Evolutionary conservation across 1,140 invertebrate species (phyloP).

Genomic region (Drosophila equinoxialis): DNA sequence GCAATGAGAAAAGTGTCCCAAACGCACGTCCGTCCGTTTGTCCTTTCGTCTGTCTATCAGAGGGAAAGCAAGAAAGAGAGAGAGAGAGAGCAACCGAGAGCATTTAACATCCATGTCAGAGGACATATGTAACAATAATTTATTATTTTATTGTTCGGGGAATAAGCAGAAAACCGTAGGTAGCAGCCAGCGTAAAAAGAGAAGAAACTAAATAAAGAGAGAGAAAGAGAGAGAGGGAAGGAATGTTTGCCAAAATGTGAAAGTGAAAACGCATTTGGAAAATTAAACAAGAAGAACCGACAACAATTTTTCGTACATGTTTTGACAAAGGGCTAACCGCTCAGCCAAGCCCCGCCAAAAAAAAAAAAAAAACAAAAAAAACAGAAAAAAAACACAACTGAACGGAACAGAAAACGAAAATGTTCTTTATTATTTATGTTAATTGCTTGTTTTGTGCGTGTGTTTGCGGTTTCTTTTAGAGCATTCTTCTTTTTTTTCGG

Average conservation of each 20-base stretch:
- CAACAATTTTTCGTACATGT: constrained; percentile 50
- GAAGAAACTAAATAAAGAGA: not conserved
- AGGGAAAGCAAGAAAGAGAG: not conserved
- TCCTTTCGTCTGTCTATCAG: not conserved
- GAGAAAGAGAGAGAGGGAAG: not conserved
- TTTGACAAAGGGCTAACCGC: constrained; percentile 20
- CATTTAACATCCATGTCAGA: constrained; percentile 35
- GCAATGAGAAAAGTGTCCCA: constrained; percentile 15
- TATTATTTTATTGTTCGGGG: constrained; percentile 47
- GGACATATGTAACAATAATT: constrained; percentile 30
- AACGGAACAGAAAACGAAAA: not conserved
- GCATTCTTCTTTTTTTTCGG: constrained; percentile 39
- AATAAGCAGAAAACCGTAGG: constrained; percentile 13
- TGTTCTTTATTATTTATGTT: constrained; percentile 69
- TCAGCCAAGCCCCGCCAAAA: constrained; percentile 14
- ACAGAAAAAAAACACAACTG: too few relatives aligned
- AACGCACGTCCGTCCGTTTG: not conserved
- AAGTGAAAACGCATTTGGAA: constrained; percentile 51
- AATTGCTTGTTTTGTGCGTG: constrained; percentile 72
- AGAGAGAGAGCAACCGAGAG: not conserved
- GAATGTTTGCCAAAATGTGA: constrained; percentile 14
- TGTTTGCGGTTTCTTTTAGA: constrained; percentile 49
- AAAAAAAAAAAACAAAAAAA: not conserved
- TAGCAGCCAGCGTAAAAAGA: not conserved
- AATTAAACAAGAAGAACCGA: constrained; percentile 53